Conservation (phyloP, 92 coral and sea anemone genomes). For the Epizoanthus ramosus region DNA sequence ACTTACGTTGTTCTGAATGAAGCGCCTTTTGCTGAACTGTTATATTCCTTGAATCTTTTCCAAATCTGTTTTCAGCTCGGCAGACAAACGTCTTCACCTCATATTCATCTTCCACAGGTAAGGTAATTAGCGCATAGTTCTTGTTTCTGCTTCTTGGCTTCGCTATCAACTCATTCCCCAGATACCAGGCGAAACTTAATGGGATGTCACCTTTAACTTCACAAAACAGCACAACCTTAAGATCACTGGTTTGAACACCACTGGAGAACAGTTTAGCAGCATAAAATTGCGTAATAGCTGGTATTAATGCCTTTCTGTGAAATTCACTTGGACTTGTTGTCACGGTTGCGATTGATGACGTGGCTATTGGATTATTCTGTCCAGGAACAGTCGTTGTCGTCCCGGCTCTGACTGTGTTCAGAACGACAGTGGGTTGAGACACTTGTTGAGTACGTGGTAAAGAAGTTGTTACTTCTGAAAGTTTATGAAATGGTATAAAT, state of each 20-base stretch:
- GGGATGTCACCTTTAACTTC: not conserved
- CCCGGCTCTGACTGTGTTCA: too few relatives aligned
- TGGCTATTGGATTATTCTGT: not conserved
- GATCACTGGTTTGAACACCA: not conserved
- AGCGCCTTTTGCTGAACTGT: not conserved
- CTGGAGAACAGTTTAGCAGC: not conserved
- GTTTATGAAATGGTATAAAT: not conserved
- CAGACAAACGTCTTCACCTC: not conserved
- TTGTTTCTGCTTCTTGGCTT: not conserved
- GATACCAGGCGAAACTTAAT: not conserved
- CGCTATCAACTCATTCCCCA: not conserved
- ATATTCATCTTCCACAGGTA: not conserved
- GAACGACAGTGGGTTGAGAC: not conserved
- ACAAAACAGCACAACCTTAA: not conserved
- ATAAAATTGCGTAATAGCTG: not conserved
- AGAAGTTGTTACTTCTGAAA: not conserved
- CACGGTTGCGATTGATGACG: not conserved
- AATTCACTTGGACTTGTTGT: not conserved
- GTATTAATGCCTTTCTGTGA: not conserved
- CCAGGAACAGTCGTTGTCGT: not conserved
- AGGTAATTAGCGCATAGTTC: not conserved
- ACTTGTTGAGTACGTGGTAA: not conserved
- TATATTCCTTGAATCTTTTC: not conserved
- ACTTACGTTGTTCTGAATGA: not conserved
- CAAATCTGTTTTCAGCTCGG: slow-evolving; percentile 1